phyloP scores from a whole-genome alignment of 2,113 vertebrate genomes.

The Spheniscus mendiculus region DNA sequence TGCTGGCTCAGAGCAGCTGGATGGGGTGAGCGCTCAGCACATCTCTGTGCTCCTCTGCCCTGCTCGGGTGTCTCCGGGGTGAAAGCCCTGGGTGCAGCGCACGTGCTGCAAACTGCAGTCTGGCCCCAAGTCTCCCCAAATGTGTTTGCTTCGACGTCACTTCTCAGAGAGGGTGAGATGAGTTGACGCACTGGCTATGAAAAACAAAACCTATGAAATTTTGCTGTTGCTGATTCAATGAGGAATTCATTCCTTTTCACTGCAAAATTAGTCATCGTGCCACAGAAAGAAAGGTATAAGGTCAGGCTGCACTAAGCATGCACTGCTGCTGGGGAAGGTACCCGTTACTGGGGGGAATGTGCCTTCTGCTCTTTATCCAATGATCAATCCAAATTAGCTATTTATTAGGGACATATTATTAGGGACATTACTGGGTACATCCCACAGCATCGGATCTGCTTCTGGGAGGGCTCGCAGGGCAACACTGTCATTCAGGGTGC shows the following conservation, averaged over 20 bases:
- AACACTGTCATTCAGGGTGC: not conserved
- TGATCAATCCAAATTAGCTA: not conserved
- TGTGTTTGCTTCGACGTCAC: not conserved
- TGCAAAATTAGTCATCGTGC: constrained; percentile 32
- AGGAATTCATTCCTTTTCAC: constrained; percentile 33
- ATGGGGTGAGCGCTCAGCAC: not conserved
- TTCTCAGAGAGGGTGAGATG: constrained; percentile 36
- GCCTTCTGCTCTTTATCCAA: not conserved
- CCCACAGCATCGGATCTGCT: not conserved
- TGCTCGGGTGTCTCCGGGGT: not conserved
- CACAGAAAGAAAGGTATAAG: not conserved
- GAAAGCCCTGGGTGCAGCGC: not conserved
- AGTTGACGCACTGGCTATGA: fast-evolving
- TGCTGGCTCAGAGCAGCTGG: not conserved
- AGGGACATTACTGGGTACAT: not conserved
- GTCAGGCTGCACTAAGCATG: not conserved
- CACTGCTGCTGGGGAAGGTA: not conserved
- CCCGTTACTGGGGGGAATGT: fast-evolving
- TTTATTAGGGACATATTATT: not conserved
- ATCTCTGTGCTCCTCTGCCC: not conserved
- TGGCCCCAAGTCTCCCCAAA: not conserved
- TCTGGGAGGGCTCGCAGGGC: not conserved
- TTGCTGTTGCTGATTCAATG: constrained; percentile 28
- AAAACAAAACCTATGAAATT: constrained; percentile 41
- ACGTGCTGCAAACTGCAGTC: not conserved